Conservation (phyloP, 92 coral and sea anemone genomes). For the Desmophyllum pertusum region DNA sequence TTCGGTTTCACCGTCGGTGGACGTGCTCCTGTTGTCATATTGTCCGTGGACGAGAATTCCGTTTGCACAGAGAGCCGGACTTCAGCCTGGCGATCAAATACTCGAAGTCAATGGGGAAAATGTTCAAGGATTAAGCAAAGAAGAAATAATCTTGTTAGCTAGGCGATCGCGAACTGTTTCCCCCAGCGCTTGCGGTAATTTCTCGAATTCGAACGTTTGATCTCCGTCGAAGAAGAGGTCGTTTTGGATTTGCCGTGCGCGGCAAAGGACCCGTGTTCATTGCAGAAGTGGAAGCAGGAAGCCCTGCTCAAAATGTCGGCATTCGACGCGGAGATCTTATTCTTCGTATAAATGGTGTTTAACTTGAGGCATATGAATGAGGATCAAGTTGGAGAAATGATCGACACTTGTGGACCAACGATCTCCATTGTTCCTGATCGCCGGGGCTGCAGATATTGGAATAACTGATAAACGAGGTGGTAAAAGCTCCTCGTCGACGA, state of each 20-base stretch:
- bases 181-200: conserved; percentile 96
- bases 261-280: conserved; percentile 96
- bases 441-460: conserved; percentile 89
- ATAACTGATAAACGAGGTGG: conserved; percentile 71
- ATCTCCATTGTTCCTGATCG: conserved; percentile 84
- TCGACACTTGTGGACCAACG: conserved; percentile 87
- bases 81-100: conserved; percentile 97
- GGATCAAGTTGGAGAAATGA: conserved; percentile 79
- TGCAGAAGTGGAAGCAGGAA: conserved; percentile 75
- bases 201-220: conserved; percentile 96
- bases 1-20: conserved; percentile 97
- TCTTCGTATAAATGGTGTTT: conserved; percentile 84
- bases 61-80: conserved; percentile 96
- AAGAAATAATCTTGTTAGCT: conserved; percentile 80
- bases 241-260: conserved; percentile 92
- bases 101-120: conserved; percentile 95
- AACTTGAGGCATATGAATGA: conserved; percentile 86
- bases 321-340: conserved; percentile 90
- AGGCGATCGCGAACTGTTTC: conserved; percentile 93
- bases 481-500: conserved; percentile 75
- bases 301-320: conserved; percentile 91
- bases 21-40: conserved; percentile 92
- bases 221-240: conserved; percentile 87
- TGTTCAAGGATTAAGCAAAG: conserved; percentile 88
- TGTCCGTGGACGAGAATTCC: conserved; percentile 86